Percentiles rank a stretch among this genome's conserved stretches.
Evolutionary conservation across 2,113 vertebrate genomes (phyloP).

Genomic region (Corythornis vintsioides): DNA sequence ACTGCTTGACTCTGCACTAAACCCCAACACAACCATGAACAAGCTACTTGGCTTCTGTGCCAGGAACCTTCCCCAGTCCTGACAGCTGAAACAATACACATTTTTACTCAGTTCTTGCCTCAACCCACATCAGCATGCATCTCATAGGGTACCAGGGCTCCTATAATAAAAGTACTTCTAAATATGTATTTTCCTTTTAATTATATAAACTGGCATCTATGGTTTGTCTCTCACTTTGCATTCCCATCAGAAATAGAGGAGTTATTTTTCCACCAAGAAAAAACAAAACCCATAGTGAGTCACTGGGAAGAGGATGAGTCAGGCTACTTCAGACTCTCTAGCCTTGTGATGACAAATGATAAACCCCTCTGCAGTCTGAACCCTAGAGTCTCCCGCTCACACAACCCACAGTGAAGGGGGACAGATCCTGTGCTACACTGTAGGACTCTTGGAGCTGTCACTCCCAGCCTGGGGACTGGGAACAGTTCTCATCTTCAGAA

Average conservation of each 20-base stretch:
- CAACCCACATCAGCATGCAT: not conserved
- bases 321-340: not conserved
- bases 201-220: not conserved
- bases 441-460: not conserved
- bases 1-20: not conserved
- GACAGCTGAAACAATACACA: not conserved
- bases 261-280: constrained; percentile 8
- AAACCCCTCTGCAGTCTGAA: not conserved
- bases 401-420: not conserved
- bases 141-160: constrained; percentile 13
- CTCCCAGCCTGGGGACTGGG: not conserved
- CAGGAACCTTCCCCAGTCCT: not conserved
- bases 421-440: fast-evolving
- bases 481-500: not conserved
- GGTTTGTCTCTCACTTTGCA: constrained; percentile 11
- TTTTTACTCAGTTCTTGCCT: constrained; percentile 18
- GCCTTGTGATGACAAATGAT: not conserved
- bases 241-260: not conserved
- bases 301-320: constrained; percentile 43
- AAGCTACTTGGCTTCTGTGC: not conserved
- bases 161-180: constrained; percentile 16
- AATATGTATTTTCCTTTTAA: constrained; percentile 4
- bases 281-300: constrained; percentile 37
- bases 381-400: not conserved
- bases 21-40: fast-evolving